Percentiles rank a stretch among this genome's conserved stretches.
phyloP scores from a whole-genome alignment of 2,113 vertebrate genomes.

The Sciurus niger region DNA sequence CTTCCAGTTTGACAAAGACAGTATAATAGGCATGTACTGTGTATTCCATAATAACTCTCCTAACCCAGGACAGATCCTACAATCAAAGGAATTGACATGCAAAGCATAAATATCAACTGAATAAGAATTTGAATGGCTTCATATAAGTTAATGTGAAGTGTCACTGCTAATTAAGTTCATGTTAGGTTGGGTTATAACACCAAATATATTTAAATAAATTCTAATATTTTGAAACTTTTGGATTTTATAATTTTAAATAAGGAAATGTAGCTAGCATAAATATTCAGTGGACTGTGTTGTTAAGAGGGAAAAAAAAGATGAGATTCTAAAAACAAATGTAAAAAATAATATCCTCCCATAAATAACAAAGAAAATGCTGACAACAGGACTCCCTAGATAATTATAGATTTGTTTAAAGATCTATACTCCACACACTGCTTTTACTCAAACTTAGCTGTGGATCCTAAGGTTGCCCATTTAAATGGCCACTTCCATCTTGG shows the following conservation, averaged over 20 bases:
- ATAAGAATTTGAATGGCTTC: not conserved
- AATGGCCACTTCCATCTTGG: conserved; percentile 7
- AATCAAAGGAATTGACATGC: not conserved
- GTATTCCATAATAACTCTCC: not conserved
- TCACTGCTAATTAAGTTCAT: not conserved
- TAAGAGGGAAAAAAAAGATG: not conserved
- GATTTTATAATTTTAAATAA: conserved; percentile 7
- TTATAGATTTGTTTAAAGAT: not conserved
- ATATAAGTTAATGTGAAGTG: not conserved
- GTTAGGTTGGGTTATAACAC: not conserved
- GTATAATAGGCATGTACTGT: not conserved
- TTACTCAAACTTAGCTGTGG: not conserved
- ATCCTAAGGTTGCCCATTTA: not conserved
- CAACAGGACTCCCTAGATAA: not conserved
- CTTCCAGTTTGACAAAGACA: conserved; percentile 15
- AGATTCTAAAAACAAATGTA: not conserved
- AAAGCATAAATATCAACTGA: not conserved
- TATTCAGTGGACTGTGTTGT: not conserved
- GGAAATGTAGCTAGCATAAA: not conserved
- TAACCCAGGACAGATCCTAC: not conserved
- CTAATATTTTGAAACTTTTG: not conserved
- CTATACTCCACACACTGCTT: not conserved
- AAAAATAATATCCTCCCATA: not conserved
- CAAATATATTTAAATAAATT: not conserved
- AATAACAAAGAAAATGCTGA: conserved; percentile 19